Base-by-base conservation (phyloP, 2,113 vertebrate species). In the Channa maculata region DNA sequence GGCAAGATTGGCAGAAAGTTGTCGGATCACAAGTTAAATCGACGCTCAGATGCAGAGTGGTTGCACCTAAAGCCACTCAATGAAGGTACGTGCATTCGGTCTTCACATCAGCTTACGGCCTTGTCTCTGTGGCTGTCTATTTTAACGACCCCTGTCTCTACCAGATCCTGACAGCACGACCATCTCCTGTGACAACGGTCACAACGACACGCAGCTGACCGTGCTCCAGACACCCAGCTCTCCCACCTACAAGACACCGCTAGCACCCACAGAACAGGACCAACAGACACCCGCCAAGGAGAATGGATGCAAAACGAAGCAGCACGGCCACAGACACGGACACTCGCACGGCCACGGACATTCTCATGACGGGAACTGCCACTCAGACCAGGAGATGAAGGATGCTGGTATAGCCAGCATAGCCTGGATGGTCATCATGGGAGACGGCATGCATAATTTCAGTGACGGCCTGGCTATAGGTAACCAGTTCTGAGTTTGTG, bases 401-500 rank as follows among this genome's bases (percentile, higher is more conserved):
- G 96, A 97, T 37, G 97, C 97, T 0, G 98, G 97, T 1, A 98
- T 99, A 36, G 96, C 98, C 71, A 99, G 96, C 80, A 99, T 99
- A 53, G 98, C 98, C 76, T 99, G 98, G 98, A 99, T 99, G 98
- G 98, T 99, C 60, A 99, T 99, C 90, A 98, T 99, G 97, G 98
- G 98, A 44, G 98, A 99, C 8, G 98, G 98, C 83, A 98, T 99
- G 95, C 98, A 99, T 89, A 99, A 99, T 92, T 99, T 99, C 92
- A 99, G 98, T 34, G 98, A 99, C 33, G 98, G 98, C 13, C 93
- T 99, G 38, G 98, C 98, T 39, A 99, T 99, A 65, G 98, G 98
- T 99, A 50, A 45, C 63, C 24, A 0, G 0, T 5, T 41, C n/a
- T 14, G 10, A 36, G 0, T 13, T 24, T 9, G 5, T 33, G 4